These are phyloP conservation scores for Drosophila subpulchrella DNA, from an alignment of 1,140 invertebrate species.

Conservation along the genomic window DNA sequence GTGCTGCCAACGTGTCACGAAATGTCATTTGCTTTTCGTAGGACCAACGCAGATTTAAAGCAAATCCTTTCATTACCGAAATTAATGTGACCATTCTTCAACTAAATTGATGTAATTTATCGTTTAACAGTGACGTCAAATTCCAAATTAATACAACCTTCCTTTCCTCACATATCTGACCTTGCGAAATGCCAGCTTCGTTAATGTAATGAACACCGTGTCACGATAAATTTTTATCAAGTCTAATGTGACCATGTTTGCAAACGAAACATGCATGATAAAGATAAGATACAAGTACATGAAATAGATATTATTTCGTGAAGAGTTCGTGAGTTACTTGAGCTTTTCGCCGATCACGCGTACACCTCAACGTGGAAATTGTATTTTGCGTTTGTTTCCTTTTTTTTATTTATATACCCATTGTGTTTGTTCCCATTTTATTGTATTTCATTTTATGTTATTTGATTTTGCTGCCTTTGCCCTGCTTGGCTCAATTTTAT, in stretches of 20 bases:
- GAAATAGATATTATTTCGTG: neutral
- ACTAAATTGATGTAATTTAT: neutral
- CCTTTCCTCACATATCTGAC: neutral
- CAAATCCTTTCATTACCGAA: neutral
- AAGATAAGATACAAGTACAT: constrained; percentile 1
- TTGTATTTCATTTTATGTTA: constrained; percentile 36
- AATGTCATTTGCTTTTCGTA: neutral
- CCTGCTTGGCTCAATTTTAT: constrained; percentile 27
- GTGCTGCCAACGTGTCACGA: constrained; percentile 2
- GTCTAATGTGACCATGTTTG: constrained; percentile 7
- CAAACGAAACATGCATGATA: neutral
- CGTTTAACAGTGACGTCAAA: neutral
- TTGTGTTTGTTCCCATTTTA: constrained; percentile 15
- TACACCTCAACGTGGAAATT: constrained; percentile 5
- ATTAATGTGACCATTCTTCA: neutral
- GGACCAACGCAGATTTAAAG: neutral
- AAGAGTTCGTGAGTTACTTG: neutral
- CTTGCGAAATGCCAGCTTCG: neutral
- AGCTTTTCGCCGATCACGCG: neutral
- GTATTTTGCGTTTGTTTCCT: constrained; percentile 15
- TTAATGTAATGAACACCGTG: constrained; percentile 4
- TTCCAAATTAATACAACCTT: neutral
- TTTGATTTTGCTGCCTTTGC: constrained; percentile 28
- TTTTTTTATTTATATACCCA: constrained; percentile 1
- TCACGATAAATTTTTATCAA: neutral